These are phyloP conservation scores for Lagria hirta DNA, from an alignment of 2,888 invertebrate genomes.

Conservation along the genomic window DNA sequence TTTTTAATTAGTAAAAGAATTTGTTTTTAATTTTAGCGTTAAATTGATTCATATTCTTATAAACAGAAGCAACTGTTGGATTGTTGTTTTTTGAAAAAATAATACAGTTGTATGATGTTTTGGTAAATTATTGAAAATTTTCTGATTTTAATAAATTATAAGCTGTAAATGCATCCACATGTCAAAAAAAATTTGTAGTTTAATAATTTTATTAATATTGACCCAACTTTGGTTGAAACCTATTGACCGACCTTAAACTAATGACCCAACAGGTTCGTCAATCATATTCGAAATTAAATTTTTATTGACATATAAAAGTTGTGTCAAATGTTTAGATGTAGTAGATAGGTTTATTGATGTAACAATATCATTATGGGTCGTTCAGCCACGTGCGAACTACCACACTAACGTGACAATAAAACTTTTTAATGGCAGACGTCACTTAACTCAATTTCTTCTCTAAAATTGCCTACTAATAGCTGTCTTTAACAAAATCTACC, in stretches of 20 bases:
- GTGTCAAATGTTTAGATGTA: constrained; percentile 52
- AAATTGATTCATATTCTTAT: too few relatives aligned
- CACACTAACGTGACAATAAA: constrained; percentile 54
- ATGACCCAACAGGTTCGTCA: constrained; percentile 52
- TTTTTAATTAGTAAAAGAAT: too few relatives aligned
- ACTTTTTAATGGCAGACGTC: constrained; percentile 53
- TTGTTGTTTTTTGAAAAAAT: too few relatives aligned
- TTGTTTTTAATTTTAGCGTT: too few relatives aligned
- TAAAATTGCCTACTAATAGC: constrained; percentile 14
- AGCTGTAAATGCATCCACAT: constrained; percentile 27
- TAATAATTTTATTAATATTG: constrained; percentile 38
- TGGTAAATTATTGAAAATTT: too few relatives aligned
- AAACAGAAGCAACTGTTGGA: too few relatives aligned
- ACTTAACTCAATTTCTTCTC: constrained; percentile 33
- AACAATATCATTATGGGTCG: constrained; percentile 54
- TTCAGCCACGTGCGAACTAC: constrained; percentile 54
- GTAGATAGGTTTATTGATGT: constrained; percentile 55
- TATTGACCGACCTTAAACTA: constrained; percentile 39
- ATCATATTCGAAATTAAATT: constrained; percentile 55
- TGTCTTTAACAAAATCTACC: too few relatives aligned
- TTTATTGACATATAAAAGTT: constrained; percentile 54
- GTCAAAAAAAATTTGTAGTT: constrained; percentile 34
- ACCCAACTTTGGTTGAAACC: constrained; percentile 31
- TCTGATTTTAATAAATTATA: constrained; percentile 41
- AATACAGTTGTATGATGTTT: too few relatives aligned